Percentiles rank a stretch among this genome's conserved stretches.
These are phyloP conservation scores for Oegoconia quadripuncta DNA, from an alignment of 2,888 invertebrate genomes.

Conservation along the genomic window DNA sequence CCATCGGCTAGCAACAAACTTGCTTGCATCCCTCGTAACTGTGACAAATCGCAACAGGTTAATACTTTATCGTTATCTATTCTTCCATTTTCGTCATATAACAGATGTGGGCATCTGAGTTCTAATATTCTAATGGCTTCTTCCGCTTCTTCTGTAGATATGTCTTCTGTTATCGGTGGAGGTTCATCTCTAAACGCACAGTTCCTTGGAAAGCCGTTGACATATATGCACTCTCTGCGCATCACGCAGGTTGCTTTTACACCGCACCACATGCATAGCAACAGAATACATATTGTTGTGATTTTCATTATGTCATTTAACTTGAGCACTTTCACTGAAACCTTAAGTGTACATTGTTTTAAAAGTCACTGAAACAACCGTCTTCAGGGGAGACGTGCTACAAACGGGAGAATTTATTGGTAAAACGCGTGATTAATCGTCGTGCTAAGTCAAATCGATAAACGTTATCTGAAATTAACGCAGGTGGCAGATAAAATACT, in stretches of 20 bases:
- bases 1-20: conserved; percentile 81
- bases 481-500: conserved; percentile 54
- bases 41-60: conserved; percentile 81
- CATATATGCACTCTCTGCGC: conserved; percentile 45
- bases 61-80: conserved; percentile 50
- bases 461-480: conserved; percentile 46
- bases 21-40: conserved; percentile 71
- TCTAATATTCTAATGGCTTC: conserved; percentile 56
- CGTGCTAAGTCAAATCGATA: conserved; percentile 41
- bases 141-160: conserved; percentile 43
- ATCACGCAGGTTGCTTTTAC: conserved; percentile 47
- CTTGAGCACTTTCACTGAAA: neutral
- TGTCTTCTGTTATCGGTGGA: conserved; percentile 40
- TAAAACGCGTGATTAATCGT: conserved; percentile 26
- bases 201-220: conserved; percentile 39
- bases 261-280: conserved; percentile 38
- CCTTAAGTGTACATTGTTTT: conserved; percentile 1
- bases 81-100: conserved; percentile 54
- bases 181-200: conserved; percentile 44
- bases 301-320: conserved; percentile 36
- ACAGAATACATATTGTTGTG: conserved; percentile 22
- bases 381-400: neutral
- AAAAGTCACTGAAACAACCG: neutral
- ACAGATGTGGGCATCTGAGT: conserved; percentile 81
- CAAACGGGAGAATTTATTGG: conserved; percentile 25